These are phyloP conservation scores for Crocallis elinguaria DNA, from an alignment of 2,888 invertebrate genomes.

Conservation along the genomic window DNA sequence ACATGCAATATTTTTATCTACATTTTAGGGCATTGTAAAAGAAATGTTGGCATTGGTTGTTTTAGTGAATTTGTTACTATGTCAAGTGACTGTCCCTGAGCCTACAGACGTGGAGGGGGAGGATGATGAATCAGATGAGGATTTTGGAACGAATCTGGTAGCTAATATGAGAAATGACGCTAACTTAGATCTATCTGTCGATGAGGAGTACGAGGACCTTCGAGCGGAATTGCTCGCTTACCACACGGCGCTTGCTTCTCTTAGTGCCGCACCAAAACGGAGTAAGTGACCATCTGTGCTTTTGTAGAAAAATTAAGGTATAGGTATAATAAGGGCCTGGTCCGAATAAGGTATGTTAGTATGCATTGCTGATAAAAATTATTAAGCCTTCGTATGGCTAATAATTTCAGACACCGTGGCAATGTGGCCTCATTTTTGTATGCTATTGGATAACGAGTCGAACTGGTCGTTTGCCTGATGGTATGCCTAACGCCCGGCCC, in stretches of 20 bases:
- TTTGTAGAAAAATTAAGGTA: background rate
- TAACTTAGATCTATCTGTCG: slow-evolving; percentile 68
- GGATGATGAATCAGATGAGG: slow-evolving; percentile 32
- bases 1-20: slow-evolving; percentile 6
- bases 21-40: slow-evolving; percentile 32
- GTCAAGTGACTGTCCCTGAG: background rate
- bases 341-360: too few relatives aligned
- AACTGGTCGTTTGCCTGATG: too few relatives aligned
- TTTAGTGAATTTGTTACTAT: slow-evolving; percentile 48
- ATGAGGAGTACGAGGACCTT: slow-evolving; percentile 76
- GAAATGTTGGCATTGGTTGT: slow-evolving; percentile 54
- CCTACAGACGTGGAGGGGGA: slow-evolving; percentile 17
- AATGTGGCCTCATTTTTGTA: too few relatives aligned
- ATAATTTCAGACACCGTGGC: too few relatives aligned
- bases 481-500: too few relatives aligned
- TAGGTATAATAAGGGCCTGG: too few relatives aligned
- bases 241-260: slow-evolving; percentile 63
- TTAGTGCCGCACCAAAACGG: slow-evolving; percentile 43
- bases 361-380: too few relatives aligned
- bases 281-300: slow-evolving; percentile 42
- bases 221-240: slow-evolving; percentile 74
- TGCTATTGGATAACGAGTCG: too few relatives aligned
- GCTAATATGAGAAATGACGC: slow-evolving; percentile 59
- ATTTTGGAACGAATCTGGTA: slow-evolving; percentile 54
- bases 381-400: too few relatives aligned